Base-by-base conservation (phyloP, 2,888 invertebrate genomes). In the Eupithecia vulgata region DNA sequence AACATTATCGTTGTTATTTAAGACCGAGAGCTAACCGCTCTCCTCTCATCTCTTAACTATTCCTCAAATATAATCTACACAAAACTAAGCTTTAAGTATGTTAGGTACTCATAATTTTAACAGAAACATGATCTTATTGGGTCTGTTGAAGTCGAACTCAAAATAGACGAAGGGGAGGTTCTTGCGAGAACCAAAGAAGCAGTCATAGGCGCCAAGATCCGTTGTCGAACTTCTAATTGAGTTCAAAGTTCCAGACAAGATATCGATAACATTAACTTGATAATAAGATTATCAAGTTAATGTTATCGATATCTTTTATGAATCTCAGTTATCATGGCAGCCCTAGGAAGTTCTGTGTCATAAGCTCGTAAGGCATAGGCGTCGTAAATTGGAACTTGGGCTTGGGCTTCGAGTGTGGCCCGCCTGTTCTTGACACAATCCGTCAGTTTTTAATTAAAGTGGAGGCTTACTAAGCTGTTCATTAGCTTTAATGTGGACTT, bases 381-480 rank as follows among this genome's bases (percentile, higher is more conserved):
- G 85, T 85, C 81, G 83, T 83, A 88, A 90, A 90, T 88, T 88
- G 83, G 85, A 84, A 82, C 85, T 87, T 81, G 84, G 83, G 78
- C 79, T 72, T 69, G 40, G 21, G 17, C 64, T 65, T 77, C 69
- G 30, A 72, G 40, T 61, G 40, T 65, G 25, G 40, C 70, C 71
- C 76, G 77, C 76, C 78, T 88, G 84, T 81, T 81, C 87, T 91
- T 86, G 82, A 84, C 86, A 84, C 84, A 85, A 87, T 87, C 85
- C 85, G 86, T 82, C 84, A 82, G 83, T 87, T 87, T 85, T 67
- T 88, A 89, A 88, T 87, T 88, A 84, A 87, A 87, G 80, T 73
- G 71, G 42, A 34, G 59, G 48, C 57, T 67, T 71, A 71, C 48
- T 37, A n/a, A 21, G n/a, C 3, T n/a, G 37, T 35, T 17, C 34